Evolutionary conservation across 1,140 invertebrate genomes (phyloP).

Genomic region (Chelonus insularis): DNA sequence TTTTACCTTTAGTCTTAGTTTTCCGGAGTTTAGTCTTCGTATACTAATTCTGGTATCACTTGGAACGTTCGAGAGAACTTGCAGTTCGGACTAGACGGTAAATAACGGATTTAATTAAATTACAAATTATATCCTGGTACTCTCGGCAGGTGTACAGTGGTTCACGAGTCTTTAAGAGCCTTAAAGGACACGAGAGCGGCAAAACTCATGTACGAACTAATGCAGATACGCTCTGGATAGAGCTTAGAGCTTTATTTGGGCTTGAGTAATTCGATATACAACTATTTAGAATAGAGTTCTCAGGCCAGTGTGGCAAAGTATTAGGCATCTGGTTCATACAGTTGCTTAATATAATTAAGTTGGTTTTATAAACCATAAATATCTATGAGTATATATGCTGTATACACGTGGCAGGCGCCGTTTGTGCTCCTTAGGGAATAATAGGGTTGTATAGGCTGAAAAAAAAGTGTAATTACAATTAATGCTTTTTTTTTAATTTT

Average conservation of each 20-base stretch:
- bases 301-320: background rate
- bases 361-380: conserved; percentile 37
- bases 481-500: too few relatives aligned
- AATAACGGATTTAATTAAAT: conserved; percentile 48
- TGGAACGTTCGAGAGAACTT: background rate
- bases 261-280: background rate
- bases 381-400: too few relatives aligned
- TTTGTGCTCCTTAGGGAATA: conserved; percentile 3
- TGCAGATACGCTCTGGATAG: conserved; percentile 4
- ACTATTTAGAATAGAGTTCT: background rate
- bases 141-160: conserved; percentile 24
- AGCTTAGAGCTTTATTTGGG: background rate
- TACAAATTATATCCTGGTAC: conserved; percentile 36
- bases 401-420: conserved; percentile 30
- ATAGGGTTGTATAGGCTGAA: too few relatives aligned
- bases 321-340: conserved; percentile 2
- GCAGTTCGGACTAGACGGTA: conserved; percentile 29
- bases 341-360: conserved; percentile 42
- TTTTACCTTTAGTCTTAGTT: conserved; percentile 11
- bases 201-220: conserved; percentile 16
- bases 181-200: background rate
- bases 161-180: conserved; percentile 25
- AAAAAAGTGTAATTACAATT: too few relatives aligned
- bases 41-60: background rate
- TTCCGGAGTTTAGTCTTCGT: background rate